Evolutionary conservation across 2,113 vertebrate genomes (phyloP).

Genomic region (Gymnorhina tibicen): DNA sequence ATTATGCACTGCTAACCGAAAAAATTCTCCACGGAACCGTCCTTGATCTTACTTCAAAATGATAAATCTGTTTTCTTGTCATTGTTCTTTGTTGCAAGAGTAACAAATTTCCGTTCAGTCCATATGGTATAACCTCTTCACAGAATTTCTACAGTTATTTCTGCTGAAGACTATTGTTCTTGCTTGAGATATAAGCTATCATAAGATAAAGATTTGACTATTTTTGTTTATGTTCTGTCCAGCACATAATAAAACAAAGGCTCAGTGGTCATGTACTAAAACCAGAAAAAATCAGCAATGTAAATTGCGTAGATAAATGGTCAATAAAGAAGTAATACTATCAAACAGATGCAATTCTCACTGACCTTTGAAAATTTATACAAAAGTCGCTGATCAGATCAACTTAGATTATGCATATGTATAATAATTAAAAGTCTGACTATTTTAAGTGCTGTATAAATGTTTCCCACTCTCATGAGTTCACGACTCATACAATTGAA

Average conservation of each 20-base stretch:
- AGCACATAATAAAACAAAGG: neutral
- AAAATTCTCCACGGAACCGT: neutral
- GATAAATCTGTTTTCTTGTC: constrained; percentile 50
- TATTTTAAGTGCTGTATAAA: neutral
- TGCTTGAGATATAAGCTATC: neutral
- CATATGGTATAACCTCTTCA: constrained; percentile 14
- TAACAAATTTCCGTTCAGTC: constrained; percentile 33
- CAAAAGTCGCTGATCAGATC: neutral
- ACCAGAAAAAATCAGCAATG: neutral
- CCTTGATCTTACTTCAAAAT: constrained; percentile 53
- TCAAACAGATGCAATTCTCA: neutral
- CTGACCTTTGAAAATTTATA: neutral
- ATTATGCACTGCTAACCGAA: constrained; percentile 20
- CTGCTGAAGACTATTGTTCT: neutral
- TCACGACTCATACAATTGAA: neutral
- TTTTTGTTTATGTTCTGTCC: neutral
- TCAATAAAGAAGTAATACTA: neutral
- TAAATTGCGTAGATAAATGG: neutral
- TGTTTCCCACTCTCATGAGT: neutral
- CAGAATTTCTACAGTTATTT: constrained; percentile 9
- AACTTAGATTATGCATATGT: neutral
- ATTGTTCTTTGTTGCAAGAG: constrained; percentile 39
- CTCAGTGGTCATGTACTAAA: neutral
- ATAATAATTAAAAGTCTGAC: neutral
- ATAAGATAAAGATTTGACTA: neutral